These are phyloP conservation scores for Lamprologus ornatipinnis DNA, from an alignment of 2,113 vertebrate species.

Conservation along the genomic window DNA sequence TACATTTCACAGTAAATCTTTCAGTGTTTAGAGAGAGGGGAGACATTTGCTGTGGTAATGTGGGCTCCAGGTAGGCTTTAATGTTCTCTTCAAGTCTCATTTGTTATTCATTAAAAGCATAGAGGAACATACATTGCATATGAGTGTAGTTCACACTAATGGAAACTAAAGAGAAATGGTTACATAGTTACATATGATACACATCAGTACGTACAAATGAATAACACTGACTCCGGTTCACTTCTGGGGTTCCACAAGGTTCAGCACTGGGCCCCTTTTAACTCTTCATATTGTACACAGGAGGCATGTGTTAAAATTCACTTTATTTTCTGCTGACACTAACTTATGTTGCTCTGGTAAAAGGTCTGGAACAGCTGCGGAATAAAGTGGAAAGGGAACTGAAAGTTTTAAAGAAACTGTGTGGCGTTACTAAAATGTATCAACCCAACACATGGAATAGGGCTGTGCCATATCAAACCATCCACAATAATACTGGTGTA, in stretches of 20 bases:
- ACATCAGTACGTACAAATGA: not conserved
- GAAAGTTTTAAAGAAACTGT: not conserved
- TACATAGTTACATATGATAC: not conserved
- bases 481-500: not conserved
- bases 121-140: not conserved
- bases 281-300: not conserved
- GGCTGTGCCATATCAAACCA: not conserved
- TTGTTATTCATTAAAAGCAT: not conserved
- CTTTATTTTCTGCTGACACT: not conserved
- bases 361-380: not conserved
- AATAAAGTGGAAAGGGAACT: not conserved
- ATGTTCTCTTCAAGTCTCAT: not conserved
- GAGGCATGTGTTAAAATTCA: rapidly evolving
- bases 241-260: not conserved
- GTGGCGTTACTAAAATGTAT: not conserved
- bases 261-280: not conserved
- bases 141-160: not conserved
- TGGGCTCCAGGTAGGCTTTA: not conserved
- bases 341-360: not conserved
- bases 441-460: not conserved
- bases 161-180: not conserved
- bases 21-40: not conserved
- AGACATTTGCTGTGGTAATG: not conserved
- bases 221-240: not conserved
- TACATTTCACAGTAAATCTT: not conserved